Percentiles rank a stretch among this genome's conserved stretches.
Evolutionary conservation across 2,113 vertebrate genomes (phyloP).

Genomic region (Etheostoma cragini): DNA sequence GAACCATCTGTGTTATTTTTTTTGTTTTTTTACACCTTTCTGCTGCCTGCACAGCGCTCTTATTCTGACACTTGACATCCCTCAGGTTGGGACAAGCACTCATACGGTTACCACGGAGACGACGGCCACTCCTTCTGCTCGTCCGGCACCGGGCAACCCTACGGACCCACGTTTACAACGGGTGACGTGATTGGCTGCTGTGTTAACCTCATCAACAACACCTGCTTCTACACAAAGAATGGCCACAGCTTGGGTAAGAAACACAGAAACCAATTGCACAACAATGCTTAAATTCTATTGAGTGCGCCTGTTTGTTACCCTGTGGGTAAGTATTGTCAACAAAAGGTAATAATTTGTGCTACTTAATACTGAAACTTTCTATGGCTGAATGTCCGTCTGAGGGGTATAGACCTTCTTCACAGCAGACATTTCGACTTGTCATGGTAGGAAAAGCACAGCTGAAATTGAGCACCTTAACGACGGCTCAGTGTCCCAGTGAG

Average conservation of each 20-base stretch:
- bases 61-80: not conserved
- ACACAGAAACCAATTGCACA: too few species aligned
- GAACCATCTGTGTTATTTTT: not conserved
- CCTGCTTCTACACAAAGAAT: constrained; percentile 98
- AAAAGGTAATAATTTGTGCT: not conserved
- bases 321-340: not conserved
- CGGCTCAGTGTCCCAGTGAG: too few species aligned
- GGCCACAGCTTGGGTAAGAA: constrained; percentile 94
- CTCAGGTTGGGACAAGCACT: constrained; percentile 98
- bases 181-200: constrained; percentile 99
- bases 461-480: too few species aligned
- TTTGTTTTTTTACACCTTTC: not conserved
- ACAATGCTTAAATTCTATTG: not conserved
- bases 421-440: too few species aligned
- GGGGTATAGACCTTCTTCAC: too few species aligned
- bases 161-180: constrained; percentile 97
- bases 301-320: not conserved
- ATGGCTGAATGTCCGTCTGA: not conserved
- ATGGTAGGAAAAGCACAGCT: too few species aligned
- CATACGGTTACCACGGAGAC: constrained; percentile 97
- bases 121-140: constrained; percentile 99
- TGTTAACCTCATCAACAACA: constrained; percentile 98
- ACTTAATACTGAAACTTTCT: not conserved
- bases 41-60: not conserved
- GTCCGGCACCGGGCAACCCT: constrained; percentile 96